Base-by-base conservation (phyloP, 2,797 vertebrate species). In the Melanotaenia pygmaea region DNA sequence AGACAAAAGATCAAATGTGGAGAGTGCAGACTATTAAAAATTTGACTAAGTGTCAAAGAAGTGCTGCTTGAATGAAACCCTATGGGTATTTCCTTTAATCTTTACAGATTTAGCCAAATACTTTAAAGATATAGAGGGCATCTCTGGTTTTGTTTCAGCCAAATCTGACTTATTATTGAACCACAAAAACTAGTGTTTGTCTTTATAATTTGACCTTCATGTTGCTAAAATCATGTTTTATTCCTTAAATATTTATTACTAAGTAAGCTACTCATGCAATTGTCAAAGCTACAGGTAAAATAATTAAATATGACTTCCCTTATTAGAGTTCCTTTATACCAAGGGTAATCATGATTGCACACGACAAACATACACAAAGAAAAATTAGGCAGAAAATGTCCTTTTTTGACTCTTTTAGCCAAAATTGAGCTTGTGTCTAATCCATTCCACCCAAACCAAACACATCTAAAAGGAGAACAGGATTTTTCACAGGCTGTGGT, bases 1-100 rank as follows among this genome's bases (percentile, higher is more conserved):
- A 91, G 86, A 93, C 88, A 92, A 92, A 86, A 65, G 84, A 90
- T 92, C 91, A 91, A 92, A 92, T 65, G 53, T 45, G 64, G 67
- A 73, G 67, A 60, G 69, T 73, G 76, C 84, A 79, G 70, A 76
- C 74, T 77, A 87, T 83, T 66, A 59, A 67, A 90, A 87, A 91
- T 86, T 47, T 69, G 10, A 87, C 89, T 89, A 86, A 88, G 79
- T 77, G 83, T 86, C 53, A 56, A 30, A 30, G 12, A 28, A 28
- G 26, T 26, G 12, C 70, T 60, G 60, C 72, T 72, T 10, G 62
- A 79, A 45, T 51, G 73, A 64, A 82, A 80, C 26, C 11, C 38
- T 82, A 38, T 61, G 69, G 78, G 51, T 80, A 60, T 83, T 71
- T 26, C 47, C 64, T 30, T 64, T 73, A 69, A 67, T 47, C 38